Percentiles rank a stretch among this genome's conserved stretches.
Evolutionary conservation across 2,888 invertebrate genomes (phyloP).

Genomic region (Euzetes globulus): DNA sequence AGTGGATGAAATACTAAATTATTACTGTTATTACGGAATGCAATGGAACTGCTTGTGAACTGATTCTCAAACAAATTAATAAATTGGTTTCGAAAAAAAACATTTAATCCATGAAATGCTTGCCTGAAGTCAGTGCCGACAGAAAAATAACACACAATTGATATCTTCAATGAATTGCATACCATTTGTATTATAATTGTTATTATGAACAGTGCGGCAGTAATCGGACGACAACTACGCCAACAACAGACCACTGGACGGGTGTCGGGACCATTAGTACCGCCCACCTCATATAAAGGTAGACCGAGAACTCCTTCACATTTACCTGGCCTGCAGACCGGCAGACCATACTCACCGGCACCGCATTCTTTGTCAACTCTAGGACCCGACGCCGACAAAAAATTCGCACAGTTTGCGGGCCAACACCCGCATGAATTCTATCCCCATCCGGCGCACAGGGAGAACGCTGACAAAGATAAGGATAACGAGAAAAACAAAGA

Average conservation of each 20-base stretch:
- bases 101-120: constrained; percentile 13
- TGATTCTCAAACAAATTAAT: neutral
- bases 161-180: neutral
- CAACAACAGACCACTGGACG: constrained; percentile 42
- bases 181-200: constrained; percentile 22
- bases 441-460: constrained; percentile 39
- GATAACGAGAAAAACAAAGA: constrained; percentile 32
- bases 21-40: too few relatives aligned
- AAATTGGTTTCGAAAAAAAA: neutral
- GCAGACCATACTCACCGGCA: constrained; percentile 36
- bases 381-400: constrained; percentile 33
- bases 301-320: constrained; percentile 41
- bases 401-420: constrained; percentile 32
- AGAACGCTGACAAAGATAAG: constrained; percentile 40
- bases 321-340: constrained; percentile 36
- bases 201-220: constrained; percentile 43
- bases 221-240: constrained; percentile 43
- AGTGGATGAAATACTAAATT: constrained; percentile 2
- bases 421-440: constrained; percentile 35
- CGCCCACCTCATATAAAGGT: constrained; percentile 39
- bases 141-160: neutral
- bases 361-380: constrained; percentile 11
- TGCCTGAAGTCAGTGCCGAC: constrained; percentile 13
- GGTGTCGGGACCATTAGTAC: constrained; percentile 39
- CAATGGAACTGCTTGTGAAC: constrained; percentile 14